Conservation (phyloP, 2,888 invertebrate species). For the Apotomis betuletana region DNA sequence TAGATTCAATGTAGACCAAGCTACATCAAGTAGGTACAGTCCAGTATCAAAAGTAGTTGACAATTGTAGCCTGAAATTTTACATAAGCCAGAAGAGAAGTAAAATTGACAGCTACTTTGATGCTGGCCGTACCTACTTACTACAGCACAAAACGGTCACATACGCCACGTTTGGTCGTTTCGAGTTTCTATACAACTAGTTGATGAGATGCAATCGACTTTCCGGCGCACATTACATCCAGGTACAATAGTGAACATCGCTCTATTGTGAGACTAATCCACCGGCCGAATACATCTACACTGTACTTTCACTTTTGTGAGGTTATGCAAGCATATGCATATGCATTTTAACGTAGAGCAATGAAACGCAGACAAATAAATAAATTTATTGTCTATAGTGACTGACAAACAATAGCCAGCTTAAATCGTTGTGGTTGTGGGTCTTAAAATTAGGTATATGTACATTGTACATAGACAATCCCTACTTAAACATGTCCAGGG, state of each 20-base stretch:
- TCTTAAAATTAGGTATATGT: no score
- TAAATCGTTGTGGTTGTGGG: no score
- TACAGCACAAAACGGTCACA: not conserved
- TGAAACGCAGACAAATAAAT: not conserved
- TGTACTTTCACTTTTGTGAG: slow-evolving; percentile 25
- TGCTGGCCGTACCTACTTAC: no score
- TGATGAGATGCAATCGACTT: slow-evolving; percentile 23
- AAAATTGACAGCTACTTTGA: no score
- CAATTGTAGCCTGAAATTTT: no score
- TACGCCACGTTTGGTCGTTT: not conserved
- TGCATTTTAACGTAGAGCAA: not conserved
- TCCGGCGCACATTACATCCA: slow-evolving; percentile 9
- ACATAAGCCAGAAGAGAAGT: no score
- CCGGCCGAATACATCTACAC: not conserved
- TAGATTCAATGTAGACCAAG: no score
- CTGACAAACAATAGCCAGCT: no score
- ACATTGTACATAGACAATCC: no score
- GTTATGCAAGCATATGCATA: slow-evolving; percentile 13
- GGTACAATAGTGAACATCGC: slow-evolving; percentile 21
- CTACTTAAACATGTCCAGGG: no score
- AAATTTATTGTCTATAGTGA: not conserved
- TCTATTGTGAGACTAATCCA: slow-evolving; percentile 8
- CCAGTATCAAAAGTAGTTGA: no score
- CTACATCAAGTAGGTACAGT: no score
- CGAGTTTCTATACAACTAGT: not conserved